A percentile compares a stretch with the other conserved stretches of the same genome.
Evolutionary conservation across 1,140 invertebrate genomes (phyloP).

Genomic region (Halesus radiatus): DNA sequence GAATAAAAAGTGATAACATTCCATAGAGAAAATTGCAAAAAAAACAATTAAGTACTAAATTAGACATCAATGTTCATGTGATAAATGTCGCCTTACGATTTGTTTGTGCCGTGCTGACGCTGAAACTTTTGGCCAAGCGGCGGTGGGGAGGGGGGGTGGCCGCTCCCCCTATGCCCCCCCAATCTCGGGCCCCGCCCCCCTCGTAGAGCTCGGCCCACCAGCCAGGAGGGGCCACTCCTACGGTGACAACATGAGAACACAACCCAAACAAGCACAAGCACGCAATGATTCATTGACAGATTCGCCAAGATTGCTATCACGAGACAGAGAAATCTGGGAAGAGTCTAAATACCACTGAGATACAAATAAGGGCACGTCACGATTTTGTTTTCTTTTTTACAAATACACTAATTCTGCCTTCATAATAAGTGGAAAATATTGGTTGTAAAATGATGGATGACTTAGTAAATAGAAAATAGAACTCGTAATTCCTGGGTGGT

Average conservation of each 20-base stretch:
- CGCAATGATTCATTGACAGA: too few relatives aligned
- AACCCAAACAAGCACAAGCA: slow-evolving; percentile 5
- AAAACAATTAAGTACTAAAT: neutral
- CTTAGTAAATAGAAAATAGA: too few relatives aligned
- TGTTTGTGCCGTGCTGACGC: slow-evolving; percentile 78
- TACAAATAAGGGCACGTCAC: too few relatives aligned
- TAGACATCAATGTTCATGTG: neutral
- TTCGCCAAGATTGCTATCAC: too few relatives aligned
- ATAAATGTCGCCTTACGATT: slow-evolving; percentile 53
- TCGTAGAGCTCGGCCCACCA: slow-evolving; percentile 61
- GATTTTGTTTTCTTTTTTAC: too few relatives aligned
- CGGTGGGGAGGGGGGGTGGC: slow-evolving; percentile 86
- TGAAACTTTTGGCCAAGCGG: slow-evolving; percentile 90
- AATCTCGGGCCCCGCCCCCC: slow-evolving; percentile 67
- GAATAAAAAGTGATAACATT: neutral
- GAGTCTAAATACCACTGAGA: too few relatives aligned
- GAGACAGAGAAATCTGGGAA: too few relatives aligned
- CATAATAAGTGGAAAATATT: too few relatives aligned
- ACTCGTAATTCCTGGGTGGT: too few relatives aligned
- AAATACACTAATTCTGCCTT: too few relatives aligned
- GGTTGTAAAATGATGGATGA: too few relatives aligned
- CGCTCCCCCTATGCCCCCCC: slow-evolving; percentile 72
- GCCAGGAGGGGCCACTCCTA: slow-evolving; percentile 61
- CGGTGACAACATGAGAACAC: neutral
- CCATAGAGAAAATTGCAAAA: slow-evolving; percentile 13